Evolutionary conservation across 2,888 invertebrate genomes (phyloP), one percentile per base, ranked within the genome.

Genomic region (Idaea biselata): DNA sequence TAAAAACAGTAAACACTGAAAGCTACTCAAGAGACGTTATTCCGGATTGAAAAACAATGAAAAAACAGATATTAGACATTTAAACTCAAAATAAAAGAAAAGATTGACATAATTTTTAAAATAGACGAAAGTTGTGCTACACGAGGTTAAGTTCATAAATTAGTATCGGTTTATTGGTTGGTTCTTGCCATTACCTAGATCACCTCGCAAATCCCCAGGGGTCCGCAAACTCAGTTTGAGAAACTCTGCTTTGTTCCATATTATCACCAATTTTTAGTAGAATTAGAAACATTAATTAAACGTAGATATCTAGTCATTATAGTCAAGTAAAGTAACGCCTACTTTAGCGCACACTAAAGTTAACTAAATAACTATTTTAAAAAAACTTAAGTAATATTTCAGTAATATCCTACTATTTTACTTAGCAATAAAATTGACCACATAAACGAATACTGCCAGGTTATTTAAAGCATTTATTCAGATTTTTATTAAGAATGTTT

Each of bases 381-480:
- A 33, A 57, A 55, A 54, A 17, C 25, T 32, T 57, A 58, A 61
- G 55, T 56, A 17, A 14, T 33, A 69, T 60, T 64, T 58, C 55
- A 53, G 8, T 63, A 60, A 64, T 58, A 53, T 65, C 62, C 18
- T 67, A 67, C 61, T 18, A 59, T 58, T 63, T 60, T 63, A 33
- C 63, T 14, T 75, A 79, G 79, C 73, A 75, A 78, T 82, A 81
- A 76, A 69, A 63, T 73, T 69, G 75, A 79, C 77, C 73, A 80
- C 69, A 71, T 72, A 69, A 81, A 83, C 81, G 76, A 76, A 81
- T 81, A 88, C 89, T 89, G 89, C 89, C 88, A 88, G 79, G 75
- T 44, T 81, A 83, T 77, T 88, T 86, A 87, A 89, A 86, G 87
- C 89, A 68, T 87, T 82, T 78, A 85, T 72, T 78, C 73, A 75